These are phyloP conservation scores for Stichopus chloronotus DNA, from an alignment of 35 echinoderm and acorn worm species.

Conservation along the genomic window DNA sequence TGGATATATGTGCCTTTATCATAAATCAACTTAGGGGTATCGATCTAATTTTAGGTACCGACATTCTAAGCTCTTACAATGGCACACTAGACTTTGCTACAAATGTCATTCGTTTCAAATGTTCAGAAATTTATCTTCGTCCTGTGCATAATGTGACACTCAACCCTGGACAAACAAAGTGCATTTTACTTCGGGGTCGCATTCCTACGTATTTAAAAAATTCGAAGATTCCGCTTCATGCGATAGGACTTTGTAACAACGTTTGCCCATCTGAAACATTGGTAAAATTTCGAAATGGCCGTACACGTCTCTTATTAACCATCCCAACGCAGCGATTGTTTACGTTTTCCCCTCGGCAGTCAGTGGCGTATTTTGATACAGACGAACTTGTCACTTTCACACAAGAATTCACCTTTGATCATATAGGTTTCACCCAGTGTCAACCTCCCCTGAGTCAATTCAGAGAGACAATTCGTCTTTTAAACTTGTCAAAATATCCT, in stretches of 20 bases:
- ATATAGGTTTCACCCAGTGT: too few relatives aligned
- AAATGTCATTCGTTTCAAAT: background rate
- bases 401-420: too few relatives aligned
- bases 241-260: background rate
- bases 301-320: background rate
- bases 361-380: too few relatives aligned
- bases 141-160: background rate
- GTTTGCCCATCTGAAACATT: background rate
- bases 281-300: background rate
- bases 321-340: background rate
- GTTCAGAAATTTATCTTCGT: background rate
- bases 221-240: background rate
- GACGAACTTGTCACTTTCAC: too few relatives aligned
- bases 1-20: conserved; percentile 6
- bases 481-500: background rate
- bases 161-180: background rate
- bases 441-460: too few relatives aligned
- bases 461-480: too few relatives aligned
- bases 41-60: background rate
- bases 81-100: background rate
- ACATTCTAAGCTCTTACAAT: background rate
- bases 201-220: background rate
- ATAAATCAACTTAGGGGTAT: background rate
- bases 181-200: background rate
- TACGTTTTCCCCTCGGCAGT: too few relatives aligned